Base-by-base conservation (phyloP, 2,888 invertebrate species). In the Ligdia adustata region DNA sequence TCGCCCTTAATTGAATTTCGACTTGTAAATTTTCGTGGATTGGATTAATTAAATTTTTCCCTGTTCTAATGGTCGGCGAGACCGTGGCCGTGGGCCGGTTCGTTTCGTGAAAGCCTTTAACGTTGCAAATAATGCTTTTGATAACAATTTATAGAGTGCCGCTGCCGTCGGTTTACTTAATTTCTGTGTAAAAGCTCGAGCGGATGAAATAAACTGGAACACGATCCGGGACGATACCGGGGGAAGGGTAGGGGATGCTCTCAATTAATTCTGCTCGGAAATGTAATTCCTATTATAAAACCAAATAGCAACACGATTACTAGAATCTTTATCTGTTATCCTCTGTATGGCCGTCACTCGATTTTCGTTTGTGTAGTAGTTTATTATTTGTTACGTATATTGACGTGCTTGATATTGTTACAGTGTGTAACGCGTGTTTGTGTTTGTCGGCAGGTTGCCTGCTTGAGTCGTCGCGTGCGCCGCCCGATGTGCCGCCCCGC, bases 401-500 rank as follows among this genome's bases (percentile, higher is more conserved):
- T n/a, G n/a, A n/a, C n/a, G n/a, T n/a, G n/a, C n/a, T n/a, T n/a
- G n/a, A n/a, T n/a, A n/a, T 14, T 13, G 12, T 22, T 29, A 37
- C 38, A 14, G 24, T 26, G 4, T 1, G 1, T 27, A 2, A 27
- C 18, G 29, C 24, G 4, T n/a, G n/a, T n/a, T n/a, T 2, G 22
- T 22, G 22, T 22, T 79, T 73, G 72, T 60, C 66, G 29, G 0
- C 92, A 96, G 96, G 96, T 93, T 95, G 95, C 92, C 93, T 96
- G 86, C 92, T 96, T 85, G 96, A 96, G 92, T 94, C 94, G 80
- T 92, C 93, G 79, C 92, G 94, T 86, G 93, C 95, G 71, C 96
- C 96, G 82, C 96, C 96, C 92, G 96, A 96, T 91, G 96, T 96
- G 83, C 96, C 96, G 64, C 93, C 96, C 77, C 82, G 91, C 52